Base-by-base conservation (phyloP, 2,888 invertebrate species). In the Tenthredo mesomela region DNA sequence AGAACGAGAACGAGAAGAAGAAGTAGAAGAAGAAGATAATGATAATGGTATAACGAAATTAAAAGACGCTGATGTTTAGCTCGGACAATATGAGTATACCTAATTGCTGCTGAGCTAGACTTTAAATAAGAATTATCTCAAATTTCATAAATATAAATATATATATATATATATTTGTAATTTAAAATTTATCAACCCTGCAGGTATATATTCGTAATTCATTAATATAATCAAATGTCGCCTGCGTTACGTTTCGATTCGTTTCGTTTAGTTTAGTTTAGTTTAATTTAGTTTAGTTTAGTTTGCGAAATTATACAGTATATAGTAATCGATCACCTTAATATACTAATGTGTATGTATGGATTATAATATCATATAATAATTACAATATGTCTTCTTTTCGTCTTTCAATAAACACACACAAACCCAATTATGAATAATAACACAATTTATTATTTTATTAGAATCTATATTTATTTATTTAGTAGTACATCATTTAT, bases 1-100 rank as follows among this genome's bases (percentile, higher is more conserved):
- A 83, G 70, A 82, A n/a, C n/a, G n/a, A n/a, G n/a, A n/a, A 85
- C 54, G 84, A 85, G 37, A 58, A 84, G 43, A 84, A 84, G 80
- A 86, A 87, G n/a, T n/a, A 70, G 6, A 37, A n/a, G 70, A 70
- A 37, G 37, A 7, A 37, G 15, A 2, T 33, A 33, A 65, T 25
- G n/a, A 54, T 7, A 70, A 70, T 18, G 70, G 37, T 37, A 70
- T 37, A 70, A 37, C 15, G 37, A 70, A 70, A 37, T 33, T 18
- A 37, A 70, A 70, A 70, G 37, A 37, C 70, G n/a, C 18, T 33
- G 70, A 70, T 2, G 25, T 70, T 37, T 70, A 37, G 25, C 37
- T 70, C 61, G 4, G 25, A 25, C 10, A 4, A 61, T 25, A 61
- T 12, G 61, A 61, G 61, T 61, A 61, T 61, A 61, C 61, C 61